Evolutionary conservation across 2,113 vertebrate species (phyloP).

Genomic region (Bubalus kerabau): DNA sequence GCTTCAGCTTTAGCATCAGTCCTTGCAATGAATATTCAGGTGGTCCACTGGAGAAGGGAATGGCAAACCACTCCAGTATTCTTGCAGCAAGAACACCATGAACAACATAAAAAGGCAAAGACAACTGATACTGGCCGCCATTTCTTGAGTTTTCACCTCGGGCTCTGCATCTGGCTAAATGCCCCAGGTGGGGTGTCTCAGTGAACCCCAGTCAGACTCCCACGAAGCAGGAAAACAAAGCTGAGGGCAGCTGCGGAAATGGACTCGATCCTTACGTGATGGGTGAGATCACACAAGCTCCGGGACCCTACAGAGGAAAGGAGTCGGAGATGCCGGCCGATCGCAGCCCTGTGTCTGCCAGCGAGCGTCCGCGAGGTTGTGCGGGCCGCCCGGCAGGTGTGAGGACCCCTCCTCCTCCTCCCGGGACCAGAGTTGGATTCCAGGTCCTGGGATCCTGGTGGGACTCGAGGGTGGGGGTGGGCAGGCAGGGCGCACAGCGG

Average conservation of each 20-base stretch:
- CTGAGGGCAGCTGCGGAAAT: not conserved
- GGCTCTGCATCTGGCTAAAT: not conserved
- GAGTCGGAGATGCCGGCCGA: rapidly evolving
- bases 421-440: rapidly evolving
- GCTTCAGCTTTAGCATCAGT: not conserved
- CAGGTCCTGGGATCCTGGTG: not conserved
- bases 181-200: not conserved
- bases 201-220: not conserved
- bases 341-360: rapidly evolving
- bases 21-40: not conserved
- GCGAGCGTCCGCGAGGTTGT: rapidly evolving
- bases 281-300: not conserved
- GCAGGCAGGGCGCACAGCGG: rapidly evolving
- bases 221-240: not conserved
- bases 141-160: not conserved
- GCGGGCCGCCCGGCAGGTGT: rapidly evolving
- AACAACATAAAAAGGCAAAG: not conserved
- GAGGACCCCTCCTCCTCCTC: not conserved
- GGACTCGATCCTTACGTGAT: rapidly evolving
- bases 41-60: not conserved
- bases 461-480: too few species aligned
- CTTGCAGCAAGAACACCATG: not conserved
- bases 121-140: rapidly evolving
- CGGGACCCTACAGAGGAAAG: not conserved
- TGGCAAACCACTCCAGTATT: not conserved